Evolutionary conservation across 92 coral and sea anemone species (phyloP).

Genomic region (Epizoanthus ramosus): DNA sequence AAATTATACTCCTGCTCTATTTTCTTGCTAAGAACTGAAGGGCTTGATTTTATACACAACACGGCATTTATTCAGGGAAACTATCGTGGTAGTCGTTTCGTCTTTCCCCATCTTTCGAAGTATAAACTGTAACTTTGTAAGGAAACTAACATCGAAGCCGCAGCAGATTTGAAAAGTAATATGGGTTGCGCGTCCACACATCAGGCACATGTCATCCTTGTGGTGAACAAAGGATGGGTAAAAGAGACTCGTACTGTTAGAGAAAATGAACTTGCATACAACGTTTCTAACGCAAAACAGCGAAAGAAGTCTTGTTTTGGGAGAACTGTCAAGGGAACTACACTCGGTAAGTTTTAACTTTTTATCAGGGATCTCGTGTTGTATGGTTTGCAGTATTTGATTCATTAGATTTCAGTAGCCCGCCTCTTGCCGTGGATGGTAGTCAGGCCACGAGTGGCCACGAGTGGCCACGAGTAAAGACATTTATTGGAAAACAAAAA

Average conservation of each 20-base stretch:
- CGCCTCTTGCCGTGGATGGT: too few relatives aligned
- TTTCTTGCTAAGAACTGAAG: too few relatives aligned
- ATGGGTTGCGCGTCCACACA: conserved; percentile 29
- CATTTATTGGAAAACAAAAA: too few relatives aligned
- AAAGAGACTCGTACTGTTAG: background rate
- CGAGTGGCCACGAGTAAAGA: too few relatives aligned
- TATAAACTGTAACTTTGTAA: too few relatives aligned
- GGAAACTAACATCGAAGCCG: background rate
- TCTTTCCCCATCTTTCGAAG: background rate
- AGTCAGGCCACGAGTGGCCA: too few relatives aligned
- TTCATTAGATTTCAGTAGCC: too few relatives aligned
- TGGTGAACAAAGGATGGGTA: conserved; percentile 32
- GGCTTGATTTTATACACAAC: background rate
- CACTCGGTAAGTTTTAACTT: background rate
- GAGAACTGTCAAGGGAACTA: background rate
- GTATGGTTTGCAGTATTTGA: too few relatives aligned
- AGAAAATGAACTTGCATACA: background rate
- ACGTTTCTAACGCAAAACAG: background rate
- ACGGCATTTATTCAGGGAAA: background rate
- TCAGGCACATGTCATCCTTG: conserved; percentile 17
- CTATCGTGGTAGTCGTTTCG: background rate
- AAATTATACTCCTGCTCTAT: background rate
- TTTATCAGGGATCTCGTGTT: too few relatives aligned
- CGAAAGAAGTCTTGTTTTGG: background rate
- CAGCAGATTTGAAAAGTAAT: background rate